Percentiles rank a stretch among this genome's conserved stretches.
Conservation (phyloP, 2,888 invertebrate genomes). For the Arenicola marina region DNA sequence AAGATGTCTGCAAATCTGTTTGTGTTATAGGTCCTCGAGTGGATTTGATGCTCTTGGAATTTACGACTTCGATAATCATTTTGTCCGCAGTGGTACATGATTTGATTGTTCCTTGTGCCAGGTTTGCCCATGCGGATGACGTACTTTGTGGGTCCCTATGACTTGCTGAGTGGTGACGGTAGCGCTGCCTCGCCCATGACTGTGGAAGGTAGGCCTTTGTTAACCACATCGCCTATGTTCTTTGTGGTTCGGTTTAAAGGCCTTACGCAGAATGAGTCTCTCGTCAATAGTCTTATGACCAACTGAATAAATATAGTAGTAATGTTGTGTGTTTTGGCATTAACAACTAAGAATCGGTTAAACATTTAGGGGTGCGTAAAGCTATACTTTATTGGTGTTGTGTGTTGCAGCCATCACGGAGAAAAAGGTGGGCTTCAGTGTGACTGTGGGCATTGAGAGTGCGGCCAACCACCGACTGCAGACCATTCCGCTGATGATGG, state of each 20-base stretch:
- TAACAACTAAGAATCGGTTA: not conserved
- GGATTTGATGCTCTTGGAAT: no score
- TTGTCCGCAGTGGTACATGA: no score
- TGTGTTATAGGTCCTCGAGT: no score
- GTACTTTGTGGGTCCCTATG: conserved; percentile 92
- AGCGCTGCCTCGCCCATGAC: conserved; percentile 76
- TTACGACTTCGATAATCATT: no score
- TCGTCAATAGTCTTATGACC: no score
- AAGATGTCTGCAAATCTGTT: no score
- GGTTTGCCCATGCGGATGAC: conserved; percentile 92
- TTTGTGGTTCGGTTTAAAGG: no score
- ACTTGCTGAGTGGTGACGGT: conserved; percentile 78
- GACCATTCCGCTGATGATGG: conserved; percentile 61
- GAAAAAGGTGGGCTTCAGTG: conserved; percentile 80
- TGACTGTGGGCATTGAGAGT: conserved; percentile 87
- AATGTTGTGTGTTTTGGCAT: no score
- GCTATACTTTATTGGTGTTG: not conserved
- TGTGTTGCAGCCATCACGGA: conserved; percentile 62
- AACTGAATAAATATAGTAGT: no score
- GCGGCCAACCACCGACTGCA: conserved; percentile 84
- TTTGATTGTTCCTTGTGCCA: conserved; percentile 52
- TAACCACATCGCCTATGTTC: no score
- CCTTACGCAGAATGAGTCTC: no score
- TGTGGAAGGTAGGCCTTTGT: conserved; percentile 69
- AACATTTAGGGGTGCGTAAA: not conserved